These are phyloP conservation scores for Drepana falcataria DNA, from an alignment of 2,888 invertebrate genomes.

Conservation along the genomic window DNA sequence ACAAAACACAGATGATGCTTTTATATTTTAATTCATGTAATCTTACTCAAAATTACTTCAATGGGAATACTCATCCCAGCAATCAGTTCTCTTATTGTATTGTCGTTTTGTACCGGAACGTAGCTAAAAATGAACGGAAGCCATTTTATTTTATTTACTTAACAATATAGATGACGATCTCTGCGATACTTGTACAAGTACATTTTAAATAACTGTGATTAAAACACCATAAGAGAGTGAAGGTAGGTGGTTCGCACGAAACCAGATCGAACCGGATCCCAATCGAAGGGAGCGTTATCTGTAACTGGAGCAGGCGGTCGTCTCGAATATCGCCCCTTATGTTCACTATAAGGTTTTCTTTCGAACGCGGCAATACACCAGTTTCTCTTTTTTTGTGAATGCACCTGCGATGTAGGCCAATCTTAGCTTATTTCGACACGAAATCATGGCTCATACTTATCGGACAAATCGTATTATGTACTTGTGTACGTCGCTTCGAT, in stretches of 20 bases:
- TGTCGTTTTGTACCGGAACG: not conserved
- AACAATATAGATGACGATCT: conserved; percentile 33
- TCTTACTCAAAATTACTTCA: not conserved
- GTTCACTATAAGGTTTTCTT: conserved; percentile 75
- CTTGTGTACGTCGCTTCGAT: not conserved
- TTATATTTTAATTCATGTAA: not conserved
- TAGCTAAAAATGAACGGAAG: not conserved
- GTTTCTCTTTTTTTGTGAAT: conserved; percentile 74
- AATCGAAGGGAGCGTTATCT: conserved; percentile 65
- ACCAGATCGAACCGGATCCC: conserved; percentile 72
- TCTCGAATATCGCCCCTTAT: conserved; percentile 74
- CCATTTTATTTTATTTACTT: conserved; percentile 18
- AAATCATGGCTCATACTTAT: conserved; percentile 57
- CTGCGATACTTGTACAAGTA: conserved; percentile 29
- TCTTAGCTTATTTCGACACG: conserved; percentile 61
- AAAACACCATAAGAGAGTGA: conserved; percentile 66
- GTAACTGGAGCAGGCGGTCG: conserved; percentile 73
- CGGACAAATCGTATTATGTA: conserved; percentile 31
- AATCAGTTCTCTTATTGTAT: not conserved
- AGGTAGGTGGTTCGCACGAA: conserved; percentile 57
- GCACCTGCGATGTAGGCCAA: conserved; percentile 69
- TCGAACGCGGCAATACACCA: conserved; percentile 54
- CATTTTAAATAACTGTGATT: conserved; percentile 52
- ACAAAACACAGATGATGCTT: not conserved
- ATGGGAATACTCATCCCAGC: not conserved